Conservation (phyloP, 2,797 vertebrate genomes). For the Eurystomus glaucurus region DNA sequence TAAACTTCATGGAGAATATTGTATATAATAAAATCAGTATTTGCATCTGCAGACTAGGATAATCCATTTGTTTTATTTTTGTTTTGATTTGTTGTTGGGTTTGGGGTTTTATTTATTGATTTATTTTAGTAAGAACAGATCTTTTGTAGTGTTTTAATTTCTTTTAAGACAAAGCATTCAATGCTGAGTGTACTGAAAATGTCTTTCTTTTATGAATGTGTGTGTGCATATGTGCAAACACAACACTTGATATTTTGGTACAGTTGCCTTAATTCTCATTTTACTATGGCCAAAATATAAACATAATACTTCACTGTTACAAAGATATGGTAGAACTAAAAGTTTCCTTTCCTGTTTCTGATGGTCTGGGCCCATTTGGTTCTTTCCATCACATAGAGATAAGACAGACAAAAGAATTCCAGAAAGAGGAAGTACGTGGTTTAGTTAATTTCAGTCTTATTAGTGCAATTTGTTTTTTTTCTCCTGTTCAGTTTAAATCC, state of each 20-base stretch:
- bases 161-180: background rate
- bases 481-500: background rate
- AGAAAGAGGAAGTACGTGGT: background rate
- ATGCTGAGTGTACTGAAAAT: background rate
- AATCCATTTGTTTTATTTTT: too few relatives aligned
- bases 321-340: accelerated
- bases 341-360: background rate
- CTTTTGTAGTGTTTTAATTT: background rate
- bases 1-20: background rate
- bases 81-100: too few relatives aligned
- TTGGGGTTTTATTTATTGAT: background rate
- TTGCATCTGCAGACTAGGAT: background rate
- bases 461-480: background rate
- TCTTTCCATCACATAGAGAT: background rate
- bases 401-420: background rate
- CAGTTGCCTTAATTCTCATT: background rate
- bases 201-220: accelerated
- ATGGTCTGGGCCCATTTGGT: background rate
- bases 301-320: background rate
- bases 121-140: background rate
- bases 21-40: background rate
- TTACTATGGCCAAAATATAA: background rate
- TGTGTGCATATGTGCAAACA: background rate
- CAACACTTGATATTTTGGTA: background rate
- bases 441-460: background rate